phyloP scores from a whole-genome alignment of 2,797 vertebrate species.

The Diplodus puntazzo region DNA sequence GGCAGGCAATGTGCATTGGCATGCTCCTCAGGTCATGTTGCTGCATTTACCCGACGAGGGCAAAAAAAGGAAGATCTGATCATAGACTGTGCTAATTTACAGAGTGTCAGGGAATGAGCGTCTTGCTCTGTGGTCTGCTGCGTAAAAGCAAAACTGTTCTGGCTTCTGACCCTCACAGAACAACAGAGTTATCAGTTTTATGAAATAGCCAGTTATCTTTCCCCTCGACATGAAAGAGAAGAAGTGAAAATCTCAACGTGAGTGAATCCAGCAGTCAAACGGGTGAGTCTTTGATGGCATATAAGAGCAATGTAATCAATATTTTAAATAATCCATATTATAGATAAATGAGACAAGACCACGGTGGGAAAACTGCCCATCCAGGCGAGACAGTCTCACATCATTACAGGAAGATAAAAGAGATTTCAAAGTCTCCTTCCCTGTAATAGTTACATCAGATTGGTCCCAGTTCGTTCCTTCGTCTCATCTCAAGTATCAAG shows the following conservation, averaged over 20 bases:
- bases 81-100: slow-evolving; percentile 41
- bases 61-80: slow-evolving; percentile 47
- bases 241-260: slow-evolving; percentile 1
- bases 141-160: background rate
- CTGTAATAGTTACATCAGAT: slow-evolving; percentile 60
- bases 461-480: slow-evolving; percentile 43
- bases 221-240: slow-evolving; percentile 7
- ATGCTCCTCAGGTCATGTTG: slow-evolving; percentile 56
- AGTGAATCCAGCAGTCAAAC: slow-evolving; percentile 1
- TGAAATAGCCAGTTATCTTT: slow-evolving; percentile 4
- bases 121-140: slow-evolving; percentile 6
- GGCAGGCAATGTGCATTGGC: slow-evolving; percentile 46
- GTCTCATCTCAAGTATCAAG: slow-evolving; percentile 43
- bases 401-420: slow-evolving; percentile 63
- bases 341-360: slow-evolving; percentile 9
- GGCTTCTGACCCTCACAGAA: slow-evolving; percentile 16
- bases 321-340: slow-evolving; percentile 33
- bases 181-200: slow-evolving; percentile 15
- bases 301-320: slow-evolving; percentile 16
- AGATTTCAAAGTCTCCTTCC: slow-evolving; percentile 40
- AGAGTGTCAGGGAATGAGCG: slow-evolving; percentile 11
- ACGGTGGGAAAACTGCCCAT: slow-evolving; percentile 22
- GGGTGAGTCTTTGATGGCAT: background rate
- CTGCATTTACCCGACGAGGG: slow-evolving; percentile 40
- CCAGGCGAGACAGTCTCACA: slow-evolving; percentile 26